Evolutionary conservation across 2,888 invertebrate species (phyloP).

Genomic region (Acleris sparsana): DNA sequence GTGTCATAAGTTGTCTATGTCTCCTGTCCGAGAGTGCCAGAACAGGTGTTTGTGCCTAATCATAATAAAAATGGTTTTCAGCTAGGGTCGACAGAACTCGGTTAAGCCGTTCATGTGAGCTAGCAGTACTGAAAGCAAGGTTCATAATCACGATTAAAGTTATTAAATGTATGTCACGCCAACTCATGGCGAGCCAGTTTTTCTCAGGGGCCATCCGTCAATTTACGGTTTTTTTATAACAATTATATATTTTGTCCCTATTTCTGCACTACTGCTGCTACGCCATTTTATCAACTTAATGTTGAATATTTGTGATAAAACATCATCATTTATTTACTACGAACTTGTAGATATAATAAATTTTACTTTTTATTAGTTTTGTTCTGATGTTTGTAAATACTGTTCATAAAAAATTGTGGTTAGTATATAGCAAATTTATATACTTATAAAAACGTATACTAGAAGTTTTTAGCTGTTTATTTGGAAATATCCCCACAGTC

Average conservation of each 20-base stretch:
- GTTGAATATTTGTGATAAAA: constrained; percentile 4
- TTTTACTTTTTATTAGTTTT: constrained; percentile 2
- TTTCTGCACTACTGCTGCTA: constrained; percentile 19
- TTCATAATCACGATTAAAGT: too few species aligned
- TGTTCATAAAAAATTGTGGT: neutral
- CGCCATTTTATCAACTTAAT: neutral
- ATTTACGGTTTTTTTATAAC: neutral
- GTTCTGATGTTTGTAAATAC: neutral
- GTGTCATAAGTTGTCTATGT: too few species aligned
- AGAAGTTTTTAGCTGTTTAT: neutral
- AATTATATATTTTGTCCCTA: neutral
- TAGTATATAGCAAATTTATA: neutral
- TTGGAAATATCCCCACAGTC: neutral
- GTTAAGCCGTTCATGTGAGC: too few species aligned
- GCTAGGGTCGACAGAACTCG: too few species aligned
- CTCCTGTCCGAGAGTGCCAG: too few species aligned
- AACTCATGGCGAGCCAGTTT: neutral
- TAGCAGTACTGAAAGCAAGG: too few species aligned
- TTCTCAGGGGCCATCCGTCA: neutral
- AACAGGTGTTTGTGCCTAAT: too few species aligned
- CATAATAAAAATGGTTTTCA: too few species aligned
- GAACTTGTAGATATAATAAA: neutral
- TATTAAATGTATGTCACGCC: too few species aligned
- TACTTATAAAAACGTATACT: neutral
- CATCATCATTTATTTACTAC: constrained; percentile 1